phyloP scores from a whole-genome alignment of 1,140 invertebrate genomes.

The Polypedilum pembai region DNA sequence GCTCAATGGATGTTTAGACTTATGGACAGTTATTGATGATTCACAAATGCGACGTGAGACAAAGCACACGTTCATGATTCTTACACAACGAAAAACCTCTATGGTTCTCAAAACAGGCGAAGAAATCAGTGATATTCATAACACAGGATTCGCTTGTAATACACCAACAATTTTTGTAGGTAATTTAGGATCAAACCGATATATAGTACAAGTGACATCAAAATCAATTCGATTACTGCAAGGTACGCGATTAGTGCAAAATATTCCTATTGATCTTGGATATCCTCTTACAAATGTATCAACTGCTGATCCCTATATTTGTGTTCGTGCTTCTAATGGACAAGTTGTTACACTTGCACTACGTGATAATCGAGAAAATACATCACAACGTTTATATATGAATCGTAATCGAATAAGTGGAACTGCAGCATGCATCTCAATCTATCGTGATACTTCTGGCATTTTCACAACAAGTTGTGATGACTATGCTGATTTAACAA shows the following conservation, averaged over 20 bases:
- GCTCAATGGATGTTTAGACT: constrained; percentile 80
- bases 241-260: constrained; percentile 70
- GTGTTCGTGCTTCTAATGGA: constrained; percentile 76
- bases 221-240: constrained; percentile 67
- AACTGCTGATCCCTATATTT: constrained; percentile 84
- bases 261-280: constrained; percentile 78
- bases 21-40: constrained; percentile 87
- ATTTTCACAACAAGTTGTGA: constrained; percentile 58
- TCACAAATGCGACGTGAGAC: constrained; percentile 48
- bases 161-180: constrained; percentile 87
- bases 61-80: constrained; percentile 72
- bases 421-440: constrained; percentile 63
- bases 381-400: constrained; percentile 31
- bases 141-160: constrained; percentile 86
- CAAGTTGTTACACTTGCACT: constrained; percentile 77
- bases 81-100: constrained; percentile 79
- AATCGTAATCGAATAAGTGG: constrained; percentile 23
- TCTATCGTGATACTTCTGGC: constrained; percentile 83
- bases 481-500: constrained; percentile 34
- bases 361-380: constrained; percentile 52
- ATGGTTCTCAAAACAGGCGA: constrained; percentile 92
- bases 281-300: constrained; percentile 77
- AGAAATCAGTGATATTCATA: constrained; percentile 95
- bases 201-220: constrained; percentile 84
- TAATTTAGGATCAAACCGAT: constrained; percentile 87